Conservation (phyloP, 2,113 vertebrate genomes). For the Tinamus guttatus region DNA sequence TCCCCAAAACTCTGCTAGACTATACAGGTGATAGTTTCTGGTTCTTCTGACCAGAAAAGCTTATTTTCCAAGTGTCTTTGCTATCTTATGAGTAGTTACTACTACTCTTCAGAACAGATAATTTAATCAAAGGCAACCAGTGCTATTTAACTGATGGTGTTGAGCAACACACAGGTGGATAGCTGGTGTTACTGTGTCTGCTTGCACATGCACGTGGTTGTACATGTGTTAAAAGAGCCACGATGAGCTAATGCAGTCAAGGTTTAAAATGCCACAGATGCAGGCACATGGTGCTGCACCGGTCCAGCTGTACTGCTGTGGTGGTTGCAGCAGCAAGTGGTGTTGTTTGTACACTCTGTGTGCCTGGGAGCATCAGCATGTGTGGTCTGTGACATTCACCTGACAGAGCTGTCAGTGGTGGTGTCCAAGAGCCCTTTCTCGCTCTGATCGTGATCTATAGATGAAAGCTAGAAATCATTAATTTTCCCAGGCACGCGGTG, state of each 20-base stretch:
- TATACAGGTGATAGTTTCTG: not conserved
- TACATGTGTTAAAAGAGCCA: not conserved
- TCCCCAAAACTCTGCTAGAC: not conserved
- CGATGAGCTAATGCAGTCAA: not conserved
- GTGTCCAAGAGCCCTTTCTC: not conserved
- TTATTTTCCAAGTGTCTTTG: not conserved
- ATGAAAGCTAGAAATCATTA: not conserved
- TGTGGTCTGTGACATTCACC: not conserved
- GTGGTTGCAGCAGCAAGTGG: accelerated
- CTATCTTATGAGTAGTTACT: not conserved
- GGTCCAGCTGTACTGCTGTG: not conserved
- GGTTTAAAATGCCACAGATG: not conserved
- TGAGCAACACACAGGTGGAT: not conserved
- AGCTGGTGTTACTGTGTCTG: not conserved
- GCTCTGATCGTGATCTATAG: not conserved
- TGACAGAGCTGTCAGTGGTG: not conserved
- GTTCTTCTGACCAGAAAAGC: not conserved
- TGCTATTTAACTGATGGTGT: not conserved
- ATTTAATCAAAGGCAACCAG: not conserved
- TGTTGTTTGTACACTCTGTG: not conserved
- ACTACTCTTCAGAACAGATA: not conserved
- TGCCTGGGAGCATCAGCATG: accelerated
- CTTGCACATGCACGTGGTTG: accelerated
- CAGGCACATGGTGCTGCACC: accelerated
- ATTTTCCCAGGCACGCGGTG: not conserved